These are phyloP conservation scores for Pyrrhura leucotis DNA, from an alignment of 2,797 vertebrate species.

Conservation along the genomic window DNA sequence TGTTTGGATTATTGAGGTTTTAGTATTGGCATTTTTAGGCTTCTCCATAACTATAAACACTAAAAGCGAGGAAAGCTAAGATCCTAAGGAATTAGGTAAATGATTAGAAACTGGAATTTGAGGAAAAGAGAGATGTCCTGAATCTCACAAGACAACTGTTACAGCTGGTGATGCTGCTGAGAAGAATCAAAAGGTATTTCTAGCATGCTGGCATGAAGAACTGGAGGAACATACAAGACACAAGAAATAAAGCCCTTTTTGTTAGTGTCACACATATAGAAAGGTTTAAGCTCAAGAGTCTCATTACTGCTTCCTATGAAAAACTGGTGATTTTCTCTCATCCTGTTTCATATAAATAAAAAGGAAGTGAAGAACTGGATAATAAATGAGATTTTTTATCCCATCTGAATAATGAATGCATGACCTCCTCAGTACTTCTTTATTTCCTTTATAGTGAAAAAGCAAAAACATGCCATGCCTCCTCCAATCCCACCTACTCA, in stretches of 20 bases:
- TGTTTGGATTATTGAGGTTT: neutral
- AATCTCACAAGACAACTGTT: neutral
- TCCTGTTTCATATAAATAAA: neutral
- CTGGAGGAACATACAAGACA: neutral
- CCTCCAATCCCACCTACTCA: conserved; percentile 23
- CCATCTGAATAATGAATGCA: neutral
- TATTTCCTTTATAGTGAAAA: neutral
- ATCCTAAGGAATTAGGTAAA: neutral
- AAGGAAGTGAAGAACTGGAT: neutral
- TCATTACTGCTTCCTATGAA: neutral
- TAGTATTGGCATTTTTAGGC: neutral
- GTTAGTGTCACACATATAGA: neutral
- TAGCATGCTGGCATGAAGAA: neutral
- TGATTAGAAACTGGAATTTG: neutral
- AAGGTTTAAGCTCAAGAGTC: neutral
- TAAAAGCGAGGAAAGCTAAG: neutral
- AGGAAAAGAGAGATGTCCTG: neutral
- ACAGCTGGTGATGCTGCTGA: neutral
- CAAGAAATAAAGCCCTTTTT: conserved; percentile 2
- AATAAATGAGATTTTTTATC: conserved; percentile 2
- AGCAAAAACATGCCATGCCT: neutral
- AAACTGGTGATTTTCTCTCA: neutral
- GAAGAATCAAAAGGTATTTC: neutral
- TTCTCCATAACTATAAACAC: neutral
- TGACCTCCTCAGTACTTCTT: neutral